Evolutionary conservation across 2,797 vertebrate genomes (phyloP).

Genomic region (Dryobates pubescens): DNA sequence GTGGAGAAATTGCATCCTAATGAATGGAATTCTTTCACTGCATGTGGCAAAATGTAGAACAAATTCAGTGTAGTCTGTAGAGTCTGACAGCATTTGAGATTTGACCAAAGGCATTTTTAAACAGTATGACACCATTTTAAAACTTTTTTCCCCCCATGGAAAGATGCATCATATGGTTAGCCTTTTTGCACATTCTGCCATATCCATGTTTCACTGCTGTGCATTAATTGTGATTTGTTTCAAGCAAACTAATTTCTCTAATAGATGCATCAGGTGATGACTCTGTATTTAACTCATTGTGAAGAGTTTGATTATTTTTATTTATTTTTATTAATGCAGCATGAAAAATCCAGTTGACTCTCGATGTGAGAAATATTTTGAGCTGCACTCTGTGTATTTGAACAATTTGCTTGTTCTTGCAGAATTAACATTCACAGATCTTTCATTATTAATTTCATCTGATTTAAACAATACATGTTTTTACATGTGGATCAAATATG

Average conservation of each 20-base stretch:
- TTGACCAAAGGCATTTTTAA: background rate
- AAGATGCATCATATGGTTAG: background rate
- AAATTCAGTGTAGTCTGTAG: background rate
- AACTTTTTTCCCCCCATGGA: background rate
- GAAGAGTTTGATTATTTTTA: background rate
- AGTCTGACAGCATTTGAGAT: background rate
- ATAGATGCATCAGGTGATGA: background rate
- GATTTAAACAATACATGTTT: background rate
- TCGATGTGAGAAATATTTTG: background rate
- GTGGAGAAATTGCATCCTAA: background rate
- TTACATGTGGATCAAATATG: accelerated
- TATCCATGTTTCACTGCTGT: background rate
- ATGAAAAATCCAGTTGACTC: background rate
- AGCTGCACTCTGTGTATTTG: background rate
- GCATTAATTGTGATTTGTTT: background rate
- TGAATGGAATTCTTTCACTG: background rate
- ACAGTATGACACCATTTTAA: background rate
- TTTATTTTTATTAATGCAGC: background rate
- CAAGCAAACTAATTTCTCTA: background rate
- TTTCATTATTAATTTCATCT: background rate
- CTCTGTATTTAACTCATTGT: background rate
- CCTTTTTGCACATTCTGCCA: background rate
- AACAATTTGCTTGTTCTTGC: background rate
- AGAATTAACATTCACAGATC: background rate
- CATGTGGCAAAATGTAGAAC: background rate